A percentile compares a stretch with the other conserved stretches of the same genome.
These are phyloP conservation scores for Hydrozoanthus tunicans DNA, from an alignment of 64 coral and sea anemone genomes.

Conservation along the genomic window DNA sequence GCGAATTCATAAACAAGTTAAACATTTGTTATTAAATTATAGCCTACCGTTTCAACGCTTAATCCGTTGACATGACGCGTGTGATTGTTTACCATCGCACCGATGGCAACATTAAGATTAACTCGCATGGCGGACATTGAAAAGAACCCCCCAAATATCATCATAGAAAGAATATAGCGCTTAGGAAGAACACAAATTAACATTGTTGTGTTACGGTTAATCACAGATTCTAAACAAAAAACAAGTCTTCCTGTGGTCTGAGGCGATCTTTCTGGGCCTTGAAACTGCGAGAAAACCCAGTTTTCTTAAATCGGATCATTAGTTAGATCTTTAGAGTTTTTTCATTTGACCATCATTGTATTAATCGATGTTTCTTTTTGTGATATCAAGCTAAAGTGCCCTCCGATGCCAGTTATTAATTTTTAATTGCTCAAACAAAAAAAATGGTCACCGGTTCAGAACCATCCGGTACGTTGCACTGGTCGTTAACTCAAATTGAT, in stretches of 20 bases:
- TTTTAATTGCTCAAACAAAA: not conserved
- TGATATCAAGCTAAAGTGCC: not conserved
- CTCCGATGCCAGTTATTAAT: not conserved
- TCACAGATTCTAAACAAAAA: slow-evolving; percentile 8
- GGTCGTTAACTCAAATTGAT: not conserved
- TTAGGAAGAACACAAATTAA: slow-evolving; percentile 54
- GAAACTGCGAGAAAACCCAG: not conserved
- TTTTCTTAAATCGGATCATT: not conserved
- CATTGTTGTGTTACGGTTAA: not conserved
- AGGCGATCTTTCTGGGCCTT: not conserved
- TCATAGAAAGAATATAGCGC: slow-evolving; percentile 80
- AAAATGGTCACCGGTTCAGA: slow-evolving; percentile 1
- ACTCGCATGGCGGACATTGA: slow-evolving; percentile 88
- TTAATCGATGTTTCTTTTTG: not conserved
- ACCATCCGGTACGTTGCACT: not conserved
- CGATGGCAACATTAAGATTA: slow-evolving; percentile 88
- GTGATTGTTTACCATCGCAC: slow-evolving; percentile 90
- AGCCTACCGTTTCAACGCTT: slow-evolving; percentile 62
- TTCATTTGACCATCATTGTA: not conserved
- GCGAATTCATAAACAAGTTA: no score
- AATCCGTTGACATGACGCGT: slow-evolving; percentile 67
- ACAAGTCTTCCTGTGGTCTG: not conserved
- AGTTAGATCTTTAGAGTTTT: not conserved
- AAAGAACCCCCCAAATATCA: slow-evolving; percentile 92
- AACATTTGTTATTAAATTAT: not conserved